These are phyloP conservation scores for Marmota flaviventris DNA, from an alignment of 2,113 vertebrate species.

Conservation along the genomic window DNA sequence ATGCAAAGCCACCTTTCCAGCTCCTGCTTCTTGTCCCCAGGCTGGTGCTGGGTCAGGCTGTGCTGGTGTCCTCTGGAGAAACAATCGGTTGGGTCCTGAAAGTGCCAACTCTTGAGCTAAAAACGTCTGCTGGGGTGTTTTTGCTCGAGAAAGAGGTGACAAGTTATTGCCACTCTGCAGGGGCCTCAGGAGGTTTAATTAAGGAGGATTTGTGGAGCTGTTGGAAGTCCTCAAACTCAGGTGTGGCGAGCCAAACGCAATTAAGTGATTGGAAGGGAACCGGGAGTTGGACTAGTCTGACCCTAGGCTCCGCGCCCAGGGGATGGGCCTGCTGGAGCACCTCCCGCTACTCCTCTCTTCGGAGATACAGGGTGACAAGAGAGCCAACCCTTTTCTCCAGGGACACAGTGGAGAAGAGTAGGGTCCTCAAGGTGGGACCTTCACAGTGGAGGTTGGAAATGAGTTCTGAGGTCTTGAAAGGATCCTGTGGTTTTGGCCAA, in stretches of 20 bases:
- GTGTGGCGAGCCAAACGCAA: slow-evolving; percentile 47
- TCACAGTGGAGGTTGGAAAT: not conserved
- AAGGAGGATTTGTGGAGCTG: slow-evolving; percentile 69
- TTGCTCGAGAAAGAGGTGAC: not conserved
- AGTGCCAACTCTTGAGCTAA: not conserved
- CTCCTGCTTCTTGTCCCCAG: not conserved
- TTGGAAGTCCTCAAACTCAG: slow-evolving; percentile 52
- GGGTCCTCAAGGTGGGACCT: not conserved
- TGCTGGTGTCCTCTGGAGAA: not conserved
- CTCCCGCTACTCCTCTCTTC: not conserved
- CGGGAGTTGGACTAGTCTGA: not conserved
- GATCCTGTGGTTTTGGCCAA: not conserved
- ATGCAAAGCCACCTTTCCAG: not conserved
- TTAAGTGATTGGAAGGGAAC: slow-evolving; percentile 59
- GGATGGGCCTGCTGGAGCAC: not conserved
- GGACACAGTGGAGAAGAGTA: not conserved
- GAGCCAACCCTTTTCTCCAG: not conserved
- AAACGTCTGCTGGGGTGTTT: not conserved
- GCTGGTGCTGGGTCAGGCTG: not conserved
- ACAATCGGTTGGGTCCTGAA: not conserved
- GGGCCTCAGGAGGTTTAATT: slow-evolving; percentile 71
- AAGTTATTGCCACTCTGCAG: not conserved
- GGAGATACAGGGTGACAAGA: not conserved
- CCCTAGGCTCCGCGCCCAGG: not conserved
- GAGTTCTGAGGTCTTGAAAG: not conserved